phyloP scores from a whole-genome alignment of 1,140 invertebrate species.

The Dendroctonus ponderosae region DNA sequence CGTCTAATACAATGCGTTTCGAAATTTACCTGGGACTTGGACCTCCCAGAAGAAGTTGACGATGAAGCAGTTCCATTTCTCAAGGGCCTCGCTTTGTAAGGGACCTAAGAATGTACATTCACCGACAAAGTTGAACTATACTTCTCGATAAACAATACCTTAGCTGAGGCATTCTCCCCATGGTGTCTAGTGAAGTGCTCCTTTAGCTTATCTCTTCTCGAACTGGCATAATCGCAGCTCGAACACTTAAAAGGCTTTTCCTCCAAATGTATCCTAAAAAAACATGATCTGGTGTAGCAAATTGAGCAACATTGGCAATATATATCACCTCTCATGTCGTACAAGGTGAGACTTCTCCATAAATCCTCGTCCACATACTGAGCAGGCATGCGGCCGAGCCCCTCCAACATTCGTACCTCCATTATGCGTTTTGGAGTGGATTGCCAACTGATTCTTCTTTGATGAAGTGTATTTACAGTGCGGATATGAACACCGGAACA shows the following conservation, averaged over 20 bases:
- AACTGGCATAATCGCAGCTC: conserved; percentile 65
- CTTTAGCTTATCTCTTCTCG: conserved; percentile 66
- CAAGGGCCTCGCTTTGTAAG: conserved; percentile 55
- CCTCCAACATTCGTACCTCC: conserved; percentile 43
- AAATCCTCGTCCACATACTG: conserved; percentile 62
- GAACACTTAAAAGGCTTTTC: conserved; percentile 62
- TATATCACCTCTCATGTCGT: conserved; percentile 55
- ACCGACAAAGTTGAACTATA: neutral
- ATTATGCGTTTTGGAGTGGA: conserved; percentile 64
- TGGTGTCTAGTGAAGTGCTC: conserved; percentile 67
- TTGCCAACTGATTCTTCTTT: conserved; percentile 65
- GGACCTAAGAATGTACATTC: conserved; percentile 32
- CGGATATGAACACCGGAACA: conserved; percentile 59
- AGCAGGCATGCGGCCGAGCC: conserved; percentile 62
- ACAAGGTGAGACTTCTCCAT: conserved; percentile 68
- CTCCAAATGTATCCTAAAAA: conserved; percentile 57
- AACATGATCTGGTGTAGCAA: neutral
- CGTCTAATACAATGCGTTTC: neutral
- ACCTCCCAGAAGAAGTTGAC: conserved; percentile 28
- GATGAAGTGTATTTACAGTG: conserved; percentile 66
- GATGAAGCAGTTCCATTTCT: conserved; percentile 37
- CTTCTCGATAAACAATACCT: conserved; percentile 36
- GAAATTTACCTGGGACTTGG: conserved; percentile 38
- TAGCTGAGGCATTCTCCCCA: conserved; percentile 55
- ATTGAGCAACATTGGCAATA: neutral